Conservation (phyloP, 2,888 invertebrate species). For the Helicoverpa assulta region DNA sequence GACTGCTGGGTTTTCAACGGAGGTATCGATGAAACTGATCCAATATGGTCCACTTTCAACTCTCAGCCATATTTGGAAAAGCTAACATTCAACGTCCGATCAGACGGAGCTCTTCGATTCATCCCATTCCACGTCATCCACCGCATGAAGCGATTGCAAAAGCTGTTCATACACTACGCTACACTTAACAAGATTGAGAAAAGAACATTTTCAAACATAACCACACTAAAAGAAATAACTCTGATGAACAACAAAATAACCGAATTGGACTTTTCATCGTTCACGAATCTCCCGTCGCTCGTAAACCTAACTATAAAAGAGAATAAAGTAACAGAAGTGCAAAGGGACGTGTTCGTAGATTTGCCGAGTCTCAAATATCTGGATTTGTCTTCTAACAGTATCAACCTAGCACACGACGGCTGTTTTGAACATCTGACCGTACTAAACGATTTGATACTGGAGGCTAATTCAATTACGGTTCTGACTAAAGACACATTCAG, state of each 20-base stretch:
- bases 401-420: slow-evolving; percentile 95
- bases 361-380: slow-evolving; percentile 93
- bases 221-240: slow-evolving; percentile 92
- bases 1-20: slow-evolving; percentile 95
- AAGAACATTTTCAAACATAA: slow-evolving; percentile 93
- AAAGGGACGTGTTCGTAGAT: slow-evolving; percentile 94
- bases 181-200: slow-evolving; percentile 93
- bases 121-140: slow-evolving; percentile 93
- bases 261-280: slow-evolving; percentile 92
- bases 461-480: slow-evolving; percentile 93
- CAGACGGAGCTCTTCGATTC: slow-evolving; percentile 92
- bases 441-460: slow-evolving; percentile 94
- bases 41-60: slow-evolving; percentile 93
- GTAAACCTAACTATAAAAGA: slow-evolving; percentile 93
- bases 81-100: slow-evolving; percentile 93
- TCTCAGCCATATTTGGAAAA: slow-evolving; percentile 93
- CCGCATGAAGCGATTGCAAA: slow-evolving; percentile 91
- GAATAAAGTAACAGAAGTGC: slow-evolving; percentile 94
- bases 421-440: slow-evolving; percentile 94
- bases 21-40: slow-evolving; percentile 92
- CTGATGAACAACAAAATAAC: slow-evolving; percentile 93
- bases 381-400: slow-evolving; percentile 95
- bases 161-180: slow-evolving; percentile 93
- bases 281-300: slow-evolving; percentile 93
- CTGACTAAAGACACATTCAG: slow-evolving; percentile 94